Evolutionary conservation across 1,140 invertebrate genomes (phyloP), one percentile per base, ranked within the genome.

Genomic region (Zaprionus taronus): DNA sequence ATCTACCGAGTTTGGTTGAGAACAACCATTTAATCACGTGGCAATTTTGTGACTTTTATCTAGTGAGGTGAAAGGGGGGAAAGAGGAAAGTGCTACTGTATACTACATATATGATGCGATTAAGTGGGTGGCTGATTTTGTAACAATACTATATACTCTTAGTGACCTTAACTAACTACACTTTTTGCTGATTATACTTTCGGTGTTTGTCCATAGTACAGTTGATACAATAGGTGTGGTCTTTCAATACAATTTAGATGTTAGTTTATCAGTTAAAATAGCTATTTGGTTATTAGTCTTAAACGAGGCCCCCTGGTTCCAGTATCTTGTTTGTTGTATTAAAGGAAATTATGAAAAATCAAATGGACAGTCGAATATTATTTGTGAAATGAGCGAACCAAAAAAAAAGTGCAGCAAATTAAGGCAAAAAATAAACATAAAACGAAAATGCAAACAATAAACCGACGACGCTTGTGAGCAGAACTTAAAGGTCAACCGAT

Each of bases 401-500:
- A 62, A 75, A 62, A 62, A 75, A 24, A 58, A 57, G 56, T 64
- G 41, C 38, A 80, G 65, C 57, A 31, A 26, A 72, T 51, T 63
- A 24, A 74, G 38, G 61, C n/a, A 49, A 26, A 77, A 79, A 72
- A 47, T 44, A 72, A 91, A 79, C 65, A 57, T 26, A 75, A 67
- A 75, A 62, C 31, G 76, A 38, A 87, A 58, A 68, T 60, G 73
- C 83, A 79, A 86, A 82, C 26, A 65, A 80, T 66, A 61, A 83
- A 68, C 68, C 22, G 70, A 70, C 56, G 15, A 69, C 44, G 41
- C 41, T 47, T 47, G 15, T 47, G 14, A 49, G 15, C 6, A 20
- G n/a, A 38, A 58, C 53, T 63, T 34, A 70, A 20, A 28, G 66
- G 62, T 66, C 62, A 66, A 72, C 63, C 34, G 56, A 57, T 38